Base-by-base conservation (phyloP, 2,113 vertebrate species). In the Patagioenas fasciata region DNA sequence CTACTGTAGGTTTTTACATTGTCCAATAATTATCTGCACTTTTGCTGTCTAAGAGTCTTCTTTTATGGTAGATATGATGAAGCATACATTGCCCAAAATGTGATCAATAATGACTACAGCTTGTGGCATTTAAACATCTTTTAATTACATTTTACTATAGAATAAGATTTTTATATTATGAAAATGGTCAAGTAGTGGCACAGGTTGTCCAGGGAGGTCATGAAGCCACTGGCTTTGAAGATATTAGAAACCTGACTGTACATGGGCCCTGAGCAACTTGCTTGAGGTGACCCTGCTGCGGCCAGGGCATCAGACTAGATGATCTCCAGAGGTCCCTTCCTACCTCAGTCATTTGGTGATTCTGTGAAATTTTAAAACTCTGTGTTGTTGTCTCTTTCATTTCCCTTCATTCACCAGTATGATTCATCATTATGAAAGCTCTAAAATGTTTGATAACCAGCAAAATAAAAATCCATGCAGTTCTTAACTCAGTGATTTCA, bases 401-500 rank as follows among this genome's bases (percentile, higher is more conserved):
- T 67, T 86, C 14, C 24, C 31, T 88, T 70, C 5, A 17, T 40
- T 84, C 8, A 60, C 12, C 8, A 19, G 10, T 67, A 15, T 26
- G 17, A 56, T 78, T 86, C 38, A 74, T 93, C 53, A 48, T 51
- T 48, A 60, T 57, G 65, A 87, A 93, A 80, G 32, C 38, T 57
- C 75, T 86, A 19, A 38, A 31, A 73, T 53, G 29, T 70, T 66
- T 78, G 36, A 48, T 70, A 86, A 56, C 26, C 11, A 69, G 23
- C 21, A 75, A 67, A 65, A 89, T 57, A 67, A 67, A 67, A 91
- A 84, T 51, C 19, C 3, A 17, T 87, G 15, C 48, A 53, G 64
- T 92, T 93, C 61, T 92, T 56, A 81, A 34, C 51, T 84, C 15
- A 58, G 53, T 84, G 67, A 84, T 89, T 95, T 84, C 48, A 72